Percentiles rank a stretch among this genome's conserved stretches.
Evolutionary conservation across 2,113 vertebrate species (phyloP).

Genomic region (Monarcha castaneiventris): DNA sequence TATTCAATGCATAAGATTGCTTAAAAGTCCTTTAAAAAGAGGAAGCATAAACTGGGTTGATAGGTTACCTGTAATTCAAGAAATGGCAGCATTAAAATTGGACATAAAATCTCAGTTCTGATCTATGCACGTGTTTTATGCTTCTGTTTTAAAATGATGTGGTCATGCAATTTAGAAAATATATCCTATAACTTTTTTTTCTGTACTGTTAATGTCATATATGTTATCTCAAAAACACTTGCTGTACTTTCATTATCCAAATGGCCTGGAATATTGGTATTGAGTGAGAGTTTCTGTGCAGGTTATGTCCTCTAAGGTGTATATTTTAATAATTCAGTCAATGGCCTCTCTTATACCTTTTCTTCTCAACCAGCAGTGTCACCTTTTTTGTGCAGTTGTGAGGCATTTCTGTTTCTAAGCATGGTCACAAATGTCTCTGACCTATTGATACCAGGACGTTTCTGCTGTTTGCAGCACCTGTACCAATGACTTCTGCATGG

Average conservation of each 20-base stretch:
- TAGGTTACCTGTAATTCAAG: not conserved
- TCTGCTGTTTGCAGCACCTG: not conserved
- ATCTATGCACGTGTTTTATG: not conserved
- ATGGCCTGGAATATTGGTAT: not conserved
- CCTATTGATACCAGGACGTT: fast-evolving
- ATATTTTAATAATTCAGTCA: not conserved
- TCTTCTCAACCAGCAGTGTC: not conserved
- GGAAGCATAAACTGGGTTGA: not conserved
- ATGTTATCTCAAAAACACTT: not conserved
- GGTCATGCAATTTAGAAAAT: not conserved
- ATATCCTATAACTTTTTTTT: not conserved
- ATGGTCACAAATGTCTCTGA: not conserved
- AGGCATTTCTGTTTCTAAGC: not conserved
- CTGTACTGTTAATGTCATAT: not conserved
- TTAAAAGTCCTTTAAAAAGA: not conserved
- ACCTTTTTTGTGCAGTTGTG: not conserved
- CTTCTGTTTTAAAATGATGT: not conserved
- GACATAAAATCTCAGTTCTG: not conserved
- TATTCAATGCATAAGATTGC: not conserved
- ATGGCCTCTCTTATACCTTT: not conserved
- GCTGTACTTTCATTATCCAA: not conserved
- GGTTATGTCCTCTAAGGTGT: not conserved
- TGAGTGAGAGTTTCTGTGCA: not conserved
- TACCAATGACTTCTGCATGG: not conserved
- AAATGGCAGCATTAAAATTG: not conserved